Evolutionary conservation across 1,140 invertebrate genomes (phyloP).

Genomic region (Sipha flava): DNA sequence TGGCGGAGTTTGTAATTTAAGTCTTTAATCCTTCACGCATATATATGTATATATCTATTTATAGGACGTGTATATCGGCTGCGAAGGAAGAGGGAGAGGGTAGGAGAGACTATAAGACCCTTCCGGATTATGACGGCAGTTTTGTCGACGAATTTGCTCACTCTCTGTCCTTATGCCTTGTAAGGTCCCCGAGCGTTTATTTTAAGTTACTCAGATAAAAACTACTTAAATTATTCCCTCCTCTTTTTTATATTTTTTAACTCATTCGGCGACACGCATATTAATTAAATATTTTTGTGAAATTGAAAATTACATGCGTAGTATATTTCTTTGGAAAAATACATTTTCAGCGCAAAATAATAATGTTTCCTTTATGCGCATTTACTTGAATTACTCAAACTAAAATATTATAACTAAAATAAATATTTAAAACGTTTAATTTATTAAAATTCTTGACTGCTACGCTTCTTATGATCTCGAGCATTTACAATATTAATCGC

Average conservation of each 20-base stretch:
- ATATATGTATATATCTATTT: neutral
- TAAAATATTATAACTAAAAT: too few relatives aligned
- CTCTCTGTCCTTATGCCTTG: neutral
- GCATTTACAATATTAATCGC: too few relatives aligned
- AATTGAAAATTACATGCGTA: neutral
- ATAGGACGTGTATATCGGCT: neutral
- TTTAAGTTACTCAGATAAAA: constrained; percentile 9
- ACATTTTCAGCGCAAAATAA: too few relatives aligned
- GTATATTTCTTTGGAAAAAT: too few relatives aligned
- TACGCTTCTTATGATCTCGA: too few relatives aligned
- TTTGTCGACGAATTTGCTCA: constrained; percentile 7
- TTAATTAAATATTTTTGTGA: neutral
- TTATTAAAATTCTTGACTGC: too few relatives aligned
- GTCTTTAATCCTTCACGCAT: constrained; percentile 14
- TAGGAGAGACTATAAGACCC: neutral
- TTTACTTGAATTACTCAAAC: too few relatives aligned
- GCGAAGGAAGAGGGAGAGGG: neutral
- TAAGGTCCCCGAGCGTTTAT: neutral
- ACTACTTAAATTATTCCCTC: neutral
- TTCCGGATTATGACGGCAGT: constrained; percentile 28
- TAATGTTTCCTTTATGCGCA: too few relatives aligned
- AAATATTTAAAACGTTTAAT: too few relatives aligned
- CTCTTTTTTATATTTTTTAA: neutral
- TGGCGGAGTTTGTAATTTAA: constrained; percentile 27
- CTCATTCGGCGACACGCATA: neutral